phyloP scores from a whole-genome alignment of 2,797 vertebrate species.

The Meda fulgida region DNA sequence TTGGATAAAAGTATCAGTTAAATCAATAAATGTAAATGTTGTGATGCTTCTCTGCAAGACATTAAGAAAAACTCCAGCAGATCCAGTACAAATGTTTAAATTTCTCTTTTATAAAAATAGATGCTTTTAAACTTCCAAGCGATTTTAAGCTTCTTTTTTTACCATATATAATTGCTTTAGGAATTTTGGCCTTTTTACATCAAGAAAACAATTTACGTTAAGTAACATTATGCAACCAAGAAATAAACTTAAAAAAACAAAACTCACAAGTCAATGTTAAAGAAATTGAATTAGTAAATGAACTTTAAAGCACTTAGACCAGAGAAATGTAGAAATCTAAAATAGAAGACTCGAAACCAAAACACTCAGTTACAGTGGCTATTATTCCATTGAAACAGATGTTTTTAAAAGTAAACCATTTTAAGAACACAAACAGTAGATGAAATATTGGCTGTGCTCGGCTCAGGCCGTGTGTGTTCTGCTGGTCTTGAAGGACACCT shows the following conservation, averaged over 20 bases:
- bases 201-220: background rate
- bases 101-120: conserved; percentile 7
- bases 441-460: accelerated
- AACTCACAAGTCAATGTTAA: background rate
- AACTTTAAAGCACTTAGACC: background rate
- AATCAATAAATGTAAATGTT: no score
- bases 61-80: background rate
- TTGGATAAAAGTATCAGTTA: no score
- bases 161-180: background rate
- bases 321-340: background rate
- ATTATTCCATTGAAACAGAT: background rate
- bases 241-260: background rate
- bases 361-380: background rate
- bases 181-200: background rate
- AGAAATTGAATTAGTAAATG: background rate
- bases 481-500: background rate
- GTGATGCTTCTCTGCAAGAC: no score
- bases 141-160: background rate
- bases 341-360: background rate
- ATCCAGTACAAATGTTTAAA: background rate
- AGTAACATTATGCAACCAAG: background rate
- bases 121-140: background rate
- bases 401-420: background rate
- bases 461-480: background rate
- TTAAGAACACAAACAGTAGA: background rate